Evolutionary conservation across 2,888 invertebrate genomes (phyloP).

Genomic region (Callyntrura guangdongensis): DNA sequence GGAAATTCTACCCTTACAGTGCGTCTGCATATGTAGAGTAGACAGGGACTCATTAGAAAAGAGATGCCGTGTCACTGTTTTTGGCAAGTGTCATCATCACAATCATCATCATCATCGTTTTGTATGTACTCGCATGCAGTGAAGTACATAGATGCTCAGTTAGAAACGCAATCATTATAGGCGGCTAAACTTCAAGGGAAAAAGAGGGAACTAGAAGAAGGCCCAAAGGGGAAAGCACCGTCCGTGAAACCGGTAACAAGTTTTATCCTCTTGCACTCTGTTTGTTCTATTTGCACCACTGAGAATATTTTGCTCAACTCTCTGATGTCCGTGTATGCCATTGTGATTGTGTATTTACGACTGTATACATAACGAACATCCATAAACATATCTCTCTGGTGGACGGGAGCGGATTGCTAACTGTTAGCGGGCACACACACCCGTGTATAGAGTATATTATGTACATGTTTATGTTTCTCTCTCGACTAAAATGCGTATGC

Average conservation of each 20-base stretch:
- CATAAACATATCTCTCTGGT: too few relatives aligned
- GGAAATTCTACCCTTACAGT: background rate
- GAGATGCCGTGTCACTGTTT: slow-evolving; percentile 71
- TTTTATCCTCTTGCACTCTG: slow-evolving; percentile 79
- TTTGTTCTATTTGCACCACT: slow-evolving; percentile 58
- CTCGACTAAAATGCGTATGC: background rate
- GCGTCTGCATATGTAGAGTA: slow-evolving; percentile 1
- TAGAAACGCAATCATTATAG: slow-evolving; percentile 80
- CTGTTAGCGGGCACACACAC: background rate
- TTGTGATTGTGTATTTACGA: background rate
- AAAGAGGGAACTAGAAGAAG: slow-evolving; percentile 75
- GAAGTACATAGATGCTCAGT: slow-evolving; percentile 75
- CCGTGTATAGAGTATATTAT: background rate
- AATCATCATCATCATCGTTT: slow-evolving; percentile 29
- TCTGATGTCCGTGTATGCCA: slow-evolving; percentile 47
- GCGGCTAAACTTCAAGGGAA: slow-evolving; percentile 80
- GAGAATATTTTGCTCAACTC: slow-evolving; percentile 33
- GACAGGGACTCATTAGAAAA: slow-evolving; percentile 67
- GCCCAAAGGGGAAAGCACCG: slow-evolving; percentile 81
- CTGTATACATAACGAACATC: background rate
- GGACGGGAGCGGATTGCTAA: background rate
- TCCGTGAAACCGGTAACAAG: slow-evolving; percentile 81
- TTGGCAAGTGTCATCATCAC: slow-evolving; percentile 80
- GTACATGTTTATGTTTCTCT: slow-evolving; percentile 7
- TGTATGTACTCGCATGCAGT: slow-evolving; percentile 31